A percentile compares a stretch with the other conserved stretches of the same genome.
Conservation (phyloP, 2,888 invertebrate genomes). For the Plebejus melissa region DNA sequence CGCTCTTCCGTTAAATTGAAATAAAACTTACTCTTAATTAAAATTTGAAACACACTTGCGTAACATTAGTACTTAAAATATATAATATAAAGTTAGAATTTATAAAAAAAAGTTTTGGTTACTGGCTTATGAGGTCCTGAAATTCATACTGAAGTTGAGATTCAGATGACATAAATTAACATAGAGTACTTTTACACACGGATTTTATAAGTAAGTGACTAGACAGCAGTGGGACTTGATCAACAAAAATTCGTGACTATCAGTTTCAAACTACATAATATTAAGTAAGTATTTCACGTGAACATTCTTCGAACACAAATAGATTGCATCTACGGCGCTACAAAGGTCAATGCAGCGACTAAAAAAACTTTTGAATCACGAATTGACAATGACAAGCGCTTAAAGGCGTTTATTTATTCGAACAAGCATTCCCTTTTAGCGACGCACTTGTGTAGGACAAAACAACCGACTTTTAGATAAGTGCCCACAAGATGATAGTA, state of each 20-base stretch:
- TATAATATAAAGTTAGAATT: not conserved
- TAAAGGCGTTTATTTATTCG: conserved; percentile 74
- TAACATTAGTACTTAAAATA: not conserved
- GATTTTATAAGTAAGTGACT: not conserved
- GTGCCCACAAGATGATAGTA: conserved; percentile 64
- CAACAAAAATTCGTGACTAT: not conserved
- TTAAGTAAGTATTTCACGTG: not conserved
- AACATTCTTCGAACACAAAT: not conserved
- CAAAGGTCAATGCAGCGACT: not conserved
- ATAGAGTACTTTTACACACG: not conserved
- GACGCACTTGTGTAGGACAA: conserved; percentile 56
- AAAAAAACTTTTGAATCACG: conserved; percentile 58
- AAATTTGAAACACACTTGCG: not conserved
- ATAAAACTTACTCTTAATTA: not conserved
- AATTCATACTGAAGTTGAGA: too few relatives aligned
- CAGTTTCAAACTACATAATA: not conserved
- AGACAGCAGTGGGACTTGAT: too few relatives aligned
- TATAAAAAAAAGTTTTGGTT: not conserved
- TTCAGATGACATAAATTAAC: too few relatives aligned
- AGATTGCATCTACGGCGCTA: not conserved
- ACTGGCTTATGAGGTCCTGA: not conserved
- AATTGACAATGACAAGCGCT: conserved; percentile 77
- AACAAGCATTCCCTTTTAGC: conserved; percentile 77
- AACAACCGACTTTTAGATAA: conserved; percentile 73
- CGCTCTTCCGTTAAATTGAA: conserved; percentile 1